phyloP scores from a whole-genome alignment of 2,888 invertebrate species.

The Agonopterix subpropinquella region DNA sequence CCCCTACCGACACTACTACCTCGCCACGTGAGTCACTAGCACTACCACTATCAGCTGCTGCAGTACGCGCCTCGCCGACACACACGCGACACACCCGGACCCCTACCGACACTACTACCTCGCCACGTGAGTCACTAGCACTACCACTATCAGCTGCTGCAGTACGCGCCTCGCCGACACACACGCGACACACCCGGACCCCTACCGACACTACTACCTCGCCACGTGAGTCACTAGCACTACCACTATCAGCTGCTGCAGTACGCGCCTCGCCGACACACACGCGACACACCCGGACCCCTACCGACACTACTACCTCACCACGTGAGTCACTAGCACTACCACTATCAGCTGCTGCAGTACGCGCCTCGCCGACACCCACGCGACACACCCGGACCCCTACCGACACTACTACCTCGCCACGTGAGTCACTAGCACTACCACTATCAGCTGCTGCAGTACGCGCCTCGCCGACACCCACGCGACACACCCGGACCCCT shows the following conservation, averaged over 20 bases:
- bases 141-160: conserved; percentile 27
- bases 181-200: conserved; percentile 11
- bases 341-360: conserved; percentile 30
- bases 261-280: conserved; percentile 33
- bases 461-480: conserved; percentile 30
- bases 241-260: conserved; percentile 28
- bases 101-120: conserved; percentile 48
- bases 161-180: conserved; percentile 33
- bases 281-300: conserved; percentile 12
- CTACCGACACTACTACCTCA: conserved; percentile 50
- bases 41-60: conserved; percentile 26
- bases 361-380: conserved; percentile 31
- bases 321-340: conserved; percentile 35
- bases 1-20: conserved; percentile 45
- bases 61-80: conserved; percentile 34
- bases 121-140: conserved; percentile 38
- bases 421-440: conserved; percentile 32
- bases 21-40: conserved; percentile 42
- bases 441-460: conserved; percentile 31
- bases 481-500: conserved; percentile 20
- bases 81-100: conserved; percentile 11
- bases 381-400: conserved; percentile 13
- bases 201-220: conserved; percentile 48
- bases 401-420: conserved; percentile 52
- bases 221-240: conserved; percentile 38